phyloP scores from a whole-genome alignment of 2,888 invertebrate genomes.

The Horisme vitalbata region DNA sequence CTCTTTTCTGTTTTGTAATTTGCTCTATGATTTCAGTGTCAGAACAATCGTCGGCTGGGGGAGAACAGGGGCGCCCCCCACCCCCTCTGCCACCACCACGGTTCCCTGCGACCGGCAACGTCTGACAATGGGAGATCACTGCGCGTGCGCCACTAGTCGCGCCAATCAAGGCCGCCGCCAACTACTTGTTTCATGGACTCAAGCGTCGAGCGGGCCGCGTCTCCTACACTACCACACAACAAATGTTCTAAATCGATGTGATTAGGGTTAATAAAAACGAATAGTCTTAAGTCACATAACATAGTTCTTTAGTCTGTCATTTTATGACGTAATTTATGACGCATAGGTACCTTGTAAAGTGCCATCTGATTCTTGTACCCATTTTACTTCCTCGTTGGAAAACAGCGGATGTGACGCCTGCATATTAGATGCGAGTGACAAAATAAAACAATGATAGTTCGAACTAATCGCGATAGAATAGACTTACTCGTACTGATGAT shows the following conservation, averaged over 20 bases:
- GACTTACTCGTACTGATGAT: constrained; percentile 40
- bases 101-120: constrained; percentile 88
- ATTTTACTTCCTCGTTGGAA: constrained; percentile 64
- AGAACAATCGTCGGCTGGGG: constrained; percentile 91
- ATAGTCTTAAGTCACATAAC: constrained; percentile 74
- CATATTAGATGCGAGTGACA: constrained; percentile 12
- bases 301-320: constrained; percentile 78
- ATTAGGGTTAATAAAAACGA: constrained; percentile 75
- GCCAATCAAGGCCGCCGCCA: constrained; percentile 86
- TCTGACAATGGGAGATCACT: constrained; percentile 89
- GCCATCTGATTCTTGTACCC: constrained; percentile 73
- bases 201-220: constrained; percentile 76
- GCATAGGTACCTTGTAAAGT: constrained; percentile 75
- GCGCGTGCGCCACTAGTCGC: constrained; percentile 84
- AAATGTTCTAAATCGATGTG: constrained; percentile 83
- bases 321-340: constrained; percentile 75
- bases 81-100: constrained; percentile 92
- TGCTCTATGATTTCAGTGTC: constrained; percentile 85
- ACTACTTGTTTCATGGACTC: constrained; percentile 86
- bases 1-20: too few species aligned
- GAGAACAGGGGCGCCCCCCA: constrained; percentile 88
- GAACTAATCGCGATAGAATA: constrained; percentile 17
- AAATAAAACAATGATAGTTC: constrained; percentile 13
- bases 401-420: constrained; percentile 25
- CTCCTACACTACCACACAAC: constrained; percentile 79